A percentile compares a stretch with the other conserved stretches of the same genome.
Evolutionary conservation across 1,140 invertebrate genomes (phyloP).

Genomic region (Ylistrum balloti): DNA sequence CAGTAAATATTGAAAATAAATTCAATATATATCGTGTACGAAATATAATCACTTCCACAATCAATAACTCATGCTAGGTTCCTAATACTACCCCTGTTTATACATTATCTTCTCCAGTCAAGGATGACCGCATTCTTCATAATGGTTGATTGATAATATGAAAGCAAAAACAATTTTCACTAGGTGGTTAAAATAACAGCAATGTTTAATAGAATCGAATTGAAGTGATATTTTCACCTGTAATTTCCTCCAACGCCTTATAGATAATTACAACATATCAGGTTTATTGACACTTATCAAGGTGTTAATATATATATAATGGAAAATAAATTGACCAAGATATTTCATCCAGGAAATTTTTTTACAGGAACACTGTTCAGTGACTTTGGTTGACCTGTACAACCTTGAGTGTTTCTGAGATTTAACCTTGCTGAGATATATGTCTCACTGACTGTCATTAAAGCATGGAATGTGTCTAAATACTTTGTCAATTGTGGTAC

Average conservation of each 20-base stretch:
- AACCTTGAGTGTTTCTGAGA: not conserved
- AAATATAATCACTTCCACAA: too few relatives aligned
- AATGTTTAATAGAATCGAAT: conserved; percentile 12
- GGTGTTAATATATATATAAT: not conserved
- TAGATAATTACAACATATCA: not conserved
- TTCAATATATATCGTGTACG: too few relatives aligned
- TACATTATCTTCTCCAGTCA: not conserved
- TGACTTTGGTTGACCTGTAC: not conserved
- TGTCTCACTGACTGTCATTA: not conserved
- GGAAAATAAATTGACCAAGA: not conserved
- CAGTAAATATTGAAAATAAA: too few relatives aligned
- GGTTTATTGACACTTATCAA: not conserved
- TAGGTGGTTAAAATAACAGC: not conserved
- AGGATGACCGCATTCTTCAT: not conserved
- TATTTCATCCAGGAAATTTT: conserved; percentile 13
- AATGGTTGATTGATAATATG: not conserved
- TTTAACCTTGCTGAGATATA: not conserved
- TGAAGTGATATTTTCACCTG: not conserved
- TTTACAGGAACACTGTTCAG: not conserved
- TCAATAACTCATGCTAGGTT: too few relatives aligned
- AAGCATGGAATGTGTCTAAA: not conserved
- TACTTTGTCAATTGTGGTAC: not conserved
- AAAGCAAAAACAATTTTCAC: not conserved
- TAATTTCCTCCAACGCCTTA: not conserved
- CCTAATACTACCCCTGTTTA: not conserved